Evolutionary conservation across 2,888 invertebrate genomes (phyloP).

Genomic region (Holacanthella duospinosa): DNA sequence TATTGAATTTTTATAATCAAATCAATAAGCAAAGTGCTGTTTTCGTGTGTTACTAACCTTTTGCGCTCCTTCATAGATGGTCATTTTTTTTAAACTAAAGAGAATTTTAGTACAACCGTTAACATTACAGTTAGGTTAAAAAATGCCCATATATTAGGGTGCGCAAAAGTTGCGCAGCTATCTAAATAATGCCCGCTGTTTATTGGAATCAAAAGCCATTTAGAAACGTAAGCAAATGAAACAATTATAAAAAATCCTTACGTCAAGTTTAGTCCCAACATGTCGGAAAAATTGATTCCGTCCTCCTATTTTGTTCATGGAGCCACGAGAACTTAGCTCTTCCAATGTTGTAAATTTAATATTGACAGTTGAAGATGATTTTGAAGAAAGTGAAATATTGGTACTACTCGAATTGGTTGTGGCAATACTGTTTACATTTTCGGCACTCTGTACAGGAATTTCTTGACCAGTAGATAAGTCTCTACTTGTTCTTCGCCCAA

Average conservation of each 20-base stretch:
- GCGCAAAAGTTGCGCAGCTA: too few relatives aligned
- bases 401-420: not conserved
- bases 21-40: too few relatives aligned
- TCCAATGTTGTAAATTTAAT: constrained; percentile 32
- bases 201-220: too few relatives aligned
- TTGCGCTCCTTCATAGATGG: too few relatives aligned
- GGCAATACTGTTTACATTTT: not conserved
- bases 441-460: not conserved
- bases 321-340: constrained; percentile 31
- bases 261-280: constrained; percentile 31
- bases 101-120: too few relatives aligned
- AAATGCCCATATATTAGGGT: too few relatives aligned
- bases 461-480: not conserved
- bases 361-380: constrained; percentile 16
- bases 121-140: too few relatives aligned
- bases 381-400: too few relatives aligned
- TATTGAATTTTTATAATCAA: not conserved
- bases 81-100: too few relatives aligned
- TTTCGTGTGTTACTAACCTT: too few relatives aligned
- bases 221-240: too few relatives aligned
- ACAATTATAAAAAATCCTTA: constrained; percentile 13
- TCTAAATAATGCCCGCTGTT: too few relatives aligned
- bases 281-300: constrained; percentile 33
- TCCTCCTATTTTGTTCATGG: constrained; percentile 24
- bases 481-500: constrained; percentile 25